Base-by-base conservation (phyloP, 2,797 vertebrate genomes). In the Micrastur ruficollis region DNA sequence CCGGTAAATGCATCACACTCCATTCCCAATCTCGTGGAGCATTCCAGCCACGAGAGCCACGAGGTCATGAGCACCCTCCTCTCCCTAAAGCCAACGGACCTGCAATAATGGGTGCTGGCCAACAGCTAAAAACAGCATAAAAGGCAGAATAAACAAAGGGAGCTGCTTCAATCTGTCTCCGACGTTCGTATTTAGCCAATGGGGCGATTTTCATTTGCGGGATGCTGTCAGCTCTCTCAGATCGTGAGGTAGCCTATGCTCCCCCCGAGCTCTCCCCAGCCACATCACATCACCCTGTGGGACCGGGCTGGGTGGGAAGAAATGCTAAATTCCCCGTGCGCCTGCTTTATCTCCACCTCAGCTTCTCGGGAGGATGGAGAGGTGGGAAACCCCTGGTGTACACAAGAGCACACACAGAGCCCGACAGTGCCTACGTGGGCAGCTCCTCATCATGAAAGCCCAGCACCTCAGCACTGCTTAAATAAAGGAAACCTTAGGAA, bases 111-210 rank as follows among this genome's bases (percentile, higher is more conserved):
- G 46, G 81, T 34, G 49, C 34, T 61, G 25, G 53, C 73, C 82
- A 86, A 4, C 27, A 59, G 73, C 66, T 89, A 72, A 95, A 95
- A 93, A 84, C 14, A 89, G 50, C 32, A 81, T 29, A 27, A 58
- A 72, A 81, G 42, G 42, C 65, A 93, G 50, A 88, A 89, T 42
- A 93, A 91, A 86, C 66, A 94, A 86, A 81, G 36, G n/a, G 49
- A 86, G 23, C 18, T 61, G 72, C 73, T 86, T 68, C 50, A 79
- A 81, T 72, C 42, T 5, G 5, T 23, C 90, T 86, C 76, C 1
- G 1, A 79, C 1, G 3, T 81, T 84, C 19, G 3, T 26, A 67
- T 76, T 52, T 47, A 74, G 79, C 87, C 74, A 87, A 86, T 2
- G 4, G 61, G 76, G 47, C 23, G 56, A 27, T 42, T 67, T 75